Evolutionary conservation across 2,888 invertebrate genomes (phyloP), one percentile per base, ranked within the genome.

Genomic region (Laspeyria flexula): DNA sequence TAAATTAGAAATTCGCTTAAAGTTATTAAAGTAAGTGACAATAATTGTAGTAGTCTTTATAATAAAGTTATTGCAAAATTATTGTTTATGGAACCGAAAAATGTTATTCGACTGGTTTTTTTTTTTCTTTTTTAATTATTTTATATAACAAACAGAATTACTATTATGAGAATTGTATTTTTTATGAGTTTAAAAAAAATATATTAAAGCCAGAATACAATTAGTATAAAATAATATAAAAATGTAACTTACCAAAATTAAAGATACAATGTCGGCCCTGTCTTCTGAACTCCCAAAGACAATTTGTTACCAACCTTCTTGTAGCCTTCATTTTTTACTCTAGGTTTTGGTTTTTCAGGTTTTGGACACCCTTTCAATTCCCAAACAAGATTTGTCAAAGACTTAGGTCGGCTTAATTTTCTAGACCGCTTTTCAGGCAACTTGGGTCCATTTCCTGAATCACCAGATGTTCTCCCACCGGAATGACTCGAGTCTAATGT

Each of bases 401-500:
- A 97, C 69, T 97, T 95, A 43, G 97, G 97, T 78, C 97, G 94
- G 72, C 96, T 96, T 54, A 97, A 85, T 75, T 96, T 96, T 69
- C 96, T 94, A 43, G 96, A 96, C 76, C 96, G 93, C 81, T 97
- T 97, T 77, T 97, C 97, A 45, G 96, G 96, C 75, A 96, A 93
- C 79, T 97, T 97, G 3, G 95, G 95, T 1, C 95, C 95, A 38
- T 95, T 94, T 0, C 94, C 95, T 3, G 97, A 97, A 83, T 97
- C 97, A 1, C 96, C 97, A 9, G 97, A 97, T 3, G 96, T 96
- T 45, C 96, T 93, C 0, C 97, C 97, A 27, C 97, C 97, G 18
- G 97, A 97, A 86, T 97, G 96, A 80, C 97, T 97, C 29, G 97
- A 97, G 79, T 97, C 97, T 61, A 97, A 91, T n/a, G 97, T 97